Evolutionary conservation across 1,140 invertebrate genomes (phyloP).

Genomic region (Paracyclopina nana): DNA sequence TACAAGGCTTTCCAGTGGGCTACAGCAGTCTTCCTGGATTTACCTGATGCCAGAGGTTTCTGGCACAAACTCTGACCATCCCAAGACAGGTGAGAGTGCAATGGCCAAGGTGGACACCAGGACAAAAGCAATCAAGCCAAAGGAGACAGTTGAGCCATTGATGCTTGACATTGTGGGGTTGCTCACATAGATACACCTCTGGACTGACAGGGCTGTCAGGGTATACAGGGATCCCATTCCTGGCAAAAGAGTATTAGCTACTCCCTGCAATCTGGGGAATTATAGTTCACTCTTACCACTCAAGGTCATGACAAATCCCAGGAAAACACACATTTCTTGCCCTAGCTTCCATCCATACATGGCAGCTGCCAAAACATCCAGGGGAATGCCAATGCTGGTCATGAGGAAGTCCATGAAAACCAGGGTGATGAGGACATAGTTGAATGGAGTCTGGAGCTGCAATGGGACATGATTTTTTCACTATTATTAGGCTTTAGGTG

Average conservation of each 20-base stretch:
- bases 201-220: background rate
- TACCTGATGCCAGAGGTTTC: background rate
- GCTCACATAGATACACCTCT: background rate
- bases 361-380: background rate
- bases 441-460: background rate
- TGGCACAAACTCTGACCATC: background rate
- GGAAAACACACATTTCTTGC: background rate
- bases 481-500: too few relatives aligned
- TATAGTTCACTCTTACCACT: background rate
- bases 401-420: background rate
- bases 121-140: background rate
- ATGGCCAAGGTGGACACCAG: background rate
- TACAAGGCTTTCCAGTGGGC: too few relatives aligned
- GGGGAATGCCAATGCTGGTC: background rate
- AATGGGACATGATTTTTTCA: too few relatives aligned
- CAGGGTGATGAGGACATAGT: background rate
- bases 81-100: background rate
- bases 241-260: too few relatives aligned
- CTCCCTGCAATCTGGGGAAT: background rate
- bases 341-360: background rate
- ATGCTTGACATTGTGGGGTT: background rate
- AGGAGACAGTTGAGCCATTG: background rate
- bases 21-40: too few relatives aligned
- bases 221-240: background rate
- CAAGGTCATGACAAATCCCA: background rate